These are phyloP conservation scores for Corythornis madagascariensis DNA, from an alignment of 2,113 vertebrate species.

Conservation along the genomic window DNA sequence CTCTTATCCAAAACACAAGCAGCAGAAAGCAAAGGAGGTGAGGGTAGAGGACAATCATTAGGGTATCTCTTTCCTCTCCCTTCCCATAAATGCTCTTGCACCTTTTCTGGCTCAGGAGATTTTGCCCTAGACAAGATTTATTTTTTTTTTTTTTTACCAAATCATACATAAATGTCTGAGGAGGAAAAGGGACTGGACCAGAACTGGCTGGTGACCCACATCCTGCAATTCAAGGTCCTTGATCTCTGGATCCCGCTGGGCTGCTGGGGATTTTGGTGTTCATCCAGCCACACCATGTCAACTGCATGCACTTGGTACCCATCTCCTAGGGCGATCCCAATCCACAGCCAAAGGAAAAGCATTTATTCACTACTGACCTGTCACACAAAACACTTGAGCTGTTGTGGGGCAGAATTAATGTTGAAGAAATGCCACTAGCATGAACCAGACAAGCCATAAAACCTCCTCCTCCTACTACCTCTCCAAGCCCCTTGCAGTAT, in stretches of 20 bases:
- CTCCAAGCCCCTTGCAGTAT: neutral
- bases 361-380: neutral
- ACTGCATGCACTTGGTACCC: rapidly evolving
- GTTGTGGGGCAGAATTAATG: neutral
- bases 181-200: neutral
- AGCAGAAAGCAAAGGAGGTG: neutral
- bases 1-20: neutral
- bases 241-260: neutral
- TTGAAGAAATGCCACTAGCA: neutral
- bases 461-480: neutral
- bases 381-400: neutral
- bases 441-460: neutral
- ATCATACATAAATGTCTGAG: neutral
- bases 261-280: neutral
- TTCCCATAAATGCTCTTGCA: neutral
- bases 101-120: neutral
- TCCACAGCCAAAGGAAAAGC: rapidly evolving
- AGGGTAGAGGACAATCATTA: neutral
- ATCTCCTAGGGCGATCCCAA: too few relatives aligned
- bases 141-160: neutral
- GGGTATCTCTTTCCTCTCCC: neutral
- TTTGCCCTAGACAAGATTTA: neutral
- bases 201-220: neutral
- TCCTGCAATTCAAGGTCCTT: neutral
- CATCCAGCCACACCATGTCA: rapidly evolving